phyloP scores from a whole-genome alignment of 1,140 invertebrate genomes.

The Drosophila ananassae region DNA sequence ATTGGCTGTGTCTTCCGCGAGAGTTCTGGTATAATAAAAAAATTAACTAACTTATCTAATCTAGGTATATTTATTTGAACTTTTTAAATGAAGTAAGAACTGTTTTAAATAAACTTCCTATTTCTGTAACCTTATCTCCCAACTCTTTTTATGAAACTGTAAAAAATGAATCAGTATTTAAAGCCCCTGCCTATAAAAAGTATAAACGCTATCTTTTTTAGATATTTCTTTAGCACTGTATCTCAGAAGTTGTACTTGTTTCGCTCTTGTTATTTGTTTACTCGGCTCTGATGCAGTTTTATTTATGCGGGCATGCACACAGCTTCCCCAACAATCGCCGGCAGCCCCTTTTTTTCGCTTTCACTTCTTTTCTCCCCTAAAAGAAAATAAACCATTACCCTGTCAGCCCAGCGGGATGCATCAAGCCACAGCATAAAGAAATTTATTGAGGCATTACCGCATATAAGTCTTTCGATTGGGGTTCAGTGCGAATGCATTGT shows the following conservation, averaged over 20 bases:
- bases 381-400: conserved; percentile 2
- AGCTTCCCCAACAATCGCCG: conserved; percentile 17
- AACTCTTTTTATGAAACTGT: background rate
- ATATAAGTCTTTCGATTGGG: conserved; percentile 44
- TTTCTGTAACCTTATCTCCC: background rate
- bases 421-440: conserved; percentile 51
- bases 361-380: background rate
- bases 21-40: background rate
- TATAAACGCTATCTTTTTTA: background rate
- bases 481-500: conserved; percentile 44
- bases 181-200: background rate
- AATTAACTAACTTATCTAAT: conserved; percentile 22
- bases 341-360: background rate
- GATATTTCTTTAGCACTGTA: conserved; percentile 7
- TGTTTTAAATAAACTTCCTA: background rate
- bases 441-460: conserved; percentile 56
- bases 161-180: background rate
- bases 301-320: conserved; percentile 53
- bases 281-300: conserved; percentile 37
- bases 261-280: conserved; percentile 46
- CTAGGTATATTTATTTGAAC: background rate
- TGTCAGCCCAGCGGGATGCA: conserved; percentile 26
- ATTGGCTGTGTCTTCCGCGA: conserved; percentile 16
- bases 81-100: background rate
- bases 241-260: conserved; percentile 1